Evolutionary conservation across 92 coral and sea anemone species (phyloP), one percentile per base, ranked within the genome.

Genomic region (Desmophyllum pertusum): DNA sequence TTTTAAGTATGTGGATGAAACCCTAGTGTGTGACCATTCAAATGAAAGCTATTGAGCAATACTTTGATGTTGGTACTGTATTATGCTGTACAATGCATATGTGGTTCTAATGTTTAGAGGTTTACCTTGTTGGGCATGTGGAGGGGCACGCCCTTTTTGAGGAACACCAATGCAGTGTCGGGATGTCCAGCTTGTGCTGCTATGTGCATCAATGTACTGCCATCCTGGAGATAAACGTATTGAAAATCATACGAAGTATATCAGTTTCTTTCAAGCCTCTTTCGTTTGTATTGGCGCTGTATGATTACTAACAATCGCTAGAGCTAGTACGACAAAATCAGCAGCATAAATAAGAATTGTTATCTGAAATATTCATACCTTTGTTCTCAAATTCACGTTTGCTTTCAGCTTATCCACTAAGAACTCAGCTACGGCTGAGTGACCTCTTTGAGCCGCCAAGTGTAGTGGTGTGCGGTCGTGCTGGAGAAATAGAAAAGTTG

Each of bases 61-160:
- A 1, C 39, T 33, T 14, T 13, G 23, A 33, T 10, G 70, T 17
- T 21, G 25, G 2, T 6, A 18, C 41, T 2, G 25, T 66, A 6
- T 38, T 15, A 0, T 21, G 50, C 67, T 13, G 40, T 10, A 50
- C 70, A 50, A 29, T n/a, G n/a, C n/a, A n/a, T n/a, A n/a, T n/a
- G n/a, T n/a, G n/a, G n/a, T n/a, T n/a, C n/a, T n/a, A n/a, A n/a
- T n/a, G n/a, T n/a, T n/a, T n/a, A n/a, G n/a, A n/a, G 70, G 1
- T 36, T n/a, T 77, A 95, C 98, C 94, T 96, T 96, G 87, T 96
- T 96, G 46, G 98, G 98, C 98, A 96, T 96, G 84, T 96, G 98
- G 65, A 96, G 89, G n/a, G 98, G 98, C 43, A 96, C 98, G 69
- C 98, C 98, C 86, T 87, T 94, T 74, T 95, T 92, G 23, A 96